Conservation (phyloP, 1,140 invertebrate species). For the Diorhabda elongata region DNA sequence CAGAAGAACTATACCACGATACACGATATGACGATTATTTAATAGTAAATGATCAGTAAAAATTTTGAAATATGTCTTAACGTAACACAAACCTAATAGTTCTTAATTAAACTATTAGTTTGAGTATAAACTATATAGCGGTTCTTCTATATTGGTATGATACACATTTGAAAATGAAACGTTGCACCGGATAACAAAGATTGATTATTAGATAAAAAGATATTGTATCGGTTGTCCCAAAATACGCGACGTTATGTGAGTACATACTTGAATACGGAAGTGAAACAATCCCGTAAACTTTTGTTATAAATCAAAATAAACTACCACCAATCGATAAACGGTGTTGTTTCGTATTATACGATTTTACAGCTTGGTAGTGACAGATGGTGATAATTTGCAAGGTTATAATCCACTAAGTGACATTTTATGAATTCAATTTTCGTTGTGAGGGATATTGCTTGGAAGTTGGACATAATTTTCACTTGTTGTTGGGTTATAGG, state of each 20-base stretch:
- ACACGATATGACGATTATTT: too few species aligned
- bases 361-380: background rate
- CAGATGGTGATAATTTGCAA: slow-evolving; percentile 2
- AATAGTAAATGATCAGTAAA: too few species aligned
- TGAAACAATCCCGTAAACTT: background rate
- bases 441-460: too few species aligned
- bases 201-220: slow-evolving; percentile 9
- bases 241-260: background rate
- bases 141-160: background rate
- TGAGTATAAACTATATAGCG: too few species aligned
- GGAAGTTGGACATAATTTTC: too few species aligned
- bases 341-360: slow-evolving; percentile 2
- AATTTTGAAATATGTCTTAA: too few species aligned
- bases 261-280: background rate
- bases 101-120: too few species aligned
- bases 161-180: slow-evolving; percentile 9
- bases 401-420: background rate
- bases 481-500: too few species aligned
- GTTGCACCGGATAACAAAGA: slow-evolving; percentile 5
- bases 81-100: too few species aligned
- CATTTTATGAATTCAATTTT: background rate
- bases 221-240: background rate
- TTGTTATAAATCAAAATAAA: slow-evolving; percentile 9
- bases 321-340: slow-evolving; percentile 7
- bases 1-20: too few species aligned